Percentiles rank a stretch among this genome's conserved stretches.
Evolutionary conservation across 2,888 invertebrate genomes (phyloP).

Genomic region (Hydrotaea diabolus): DNA sequence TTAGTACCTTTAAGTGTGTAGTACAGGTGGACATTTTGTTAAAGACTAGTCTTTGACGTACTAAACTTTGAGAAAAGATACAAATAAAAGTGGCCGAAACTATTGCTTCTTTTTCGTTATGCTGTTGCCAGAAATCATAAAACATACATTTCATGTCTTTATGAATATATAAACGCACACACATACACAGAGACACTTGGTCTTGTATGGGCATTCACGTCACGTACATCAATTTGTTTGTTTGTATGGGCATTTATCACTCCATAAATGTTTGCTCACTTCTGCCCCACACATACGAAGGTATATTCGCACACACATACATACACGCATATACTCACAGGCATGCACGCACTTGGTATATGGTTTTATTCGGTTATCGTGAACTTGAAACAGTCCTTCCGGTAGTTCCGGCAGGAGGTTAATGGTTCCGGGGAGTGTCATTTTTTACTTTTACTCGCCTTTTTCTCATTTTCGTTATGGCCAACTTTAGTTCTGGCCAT

Average conservation of each 20-base stretch:
- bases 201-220: slow-evolving; percentile 9
- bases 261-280: slow-evolving; percentile 24
- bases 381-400: slow-evolving; percentile 18
- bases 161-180: too few species aligned
- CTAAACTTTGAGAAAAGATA: neutral
- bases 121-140: neutral
- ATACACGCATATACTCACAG: neutral
- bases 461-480: neutral
- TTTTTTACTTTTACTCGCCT: neutral
- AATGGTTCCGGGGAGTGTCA: slow-evolving; percentile 17
- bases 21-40: too few species aligned
- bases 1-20: too few species aligned
- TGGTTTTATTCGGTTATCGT: neutral
- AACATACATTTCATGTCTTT: neutral
- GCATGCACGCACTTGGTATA: slow-evolving; percentile 4
- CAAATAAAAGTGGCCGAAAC: neutral
- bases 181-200: neutral
- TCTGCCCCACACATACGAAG: neutral
- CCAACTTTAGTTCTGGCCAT: neutral
- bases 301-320: neutral
- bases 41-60: neutral
- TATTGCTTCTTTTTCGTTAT: neutral
- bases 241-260: slow-evolving; percentile 34
- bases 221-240: slow-evolving; percentile 32
- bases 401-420: slow-evolving; percentile 11